Base-by-base conservation (phyloP, 2,113 vertebrate species). In the Scytalopus superciliaris region DNA sequence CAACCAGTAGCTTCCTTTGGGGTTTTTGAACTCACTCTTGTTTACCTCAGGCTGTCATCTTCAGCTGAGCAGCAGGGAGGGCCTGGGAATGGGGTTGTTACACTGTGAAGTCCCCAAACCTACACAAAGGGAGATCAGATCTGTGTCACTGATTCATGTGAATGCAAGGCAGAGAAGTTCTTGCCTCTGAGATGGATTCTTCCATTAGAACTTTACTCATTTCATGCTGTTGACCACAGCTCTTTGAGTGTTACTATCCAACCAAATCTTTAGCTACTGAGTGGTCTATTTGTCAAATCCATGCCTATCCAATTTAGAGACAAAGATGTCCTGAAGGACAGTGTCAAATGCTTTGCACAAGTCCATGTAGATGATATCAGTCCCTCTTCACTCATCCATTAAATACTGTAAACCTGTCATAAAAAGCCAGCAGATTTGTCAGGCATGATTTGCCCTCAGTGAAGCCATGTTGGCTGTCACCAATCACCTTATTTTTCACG, bases 21-120 rank as follows among this genome's bases (percentile, higher is more conserved):
- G 40, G 23, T 53, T 92, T 44, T 57, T 72, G 52, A 74, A 59
- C 10, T 59, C 14, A 7, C 4, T 6, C 7, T 6, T 42, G 6
- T 12, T 59, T 82, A 45, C 12, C 6, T 24, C 12, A 50, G 33
- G n/a, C 5, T 35, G 10, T 9, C 6, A 31, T n/a, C n/a, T 95
- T 69, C 40, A 59, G 27, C 19, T 73, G 44, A 87, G 49, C 13
- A 79, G 12, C 13, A 33, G 12, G 14, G 15, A 66, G 28, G 9
- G 0, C 2, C n/a, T 30, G 11, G 30, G 40, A 17, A 35, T 0
- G 1, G 8, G 12, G 8, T 6, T 19, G 23, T 70, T 50, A 14
- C 8, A 0, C 24, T 39, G 7, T 39, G 42, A 73, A 89, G 39
- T 39, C 33, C 28, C 8, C 31, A 83, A 44, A 80, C 1, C 5